phyloP scores from a whole-genome alignment of 2,888 invertebrate species.

The Drosophila atripex region DNA sequence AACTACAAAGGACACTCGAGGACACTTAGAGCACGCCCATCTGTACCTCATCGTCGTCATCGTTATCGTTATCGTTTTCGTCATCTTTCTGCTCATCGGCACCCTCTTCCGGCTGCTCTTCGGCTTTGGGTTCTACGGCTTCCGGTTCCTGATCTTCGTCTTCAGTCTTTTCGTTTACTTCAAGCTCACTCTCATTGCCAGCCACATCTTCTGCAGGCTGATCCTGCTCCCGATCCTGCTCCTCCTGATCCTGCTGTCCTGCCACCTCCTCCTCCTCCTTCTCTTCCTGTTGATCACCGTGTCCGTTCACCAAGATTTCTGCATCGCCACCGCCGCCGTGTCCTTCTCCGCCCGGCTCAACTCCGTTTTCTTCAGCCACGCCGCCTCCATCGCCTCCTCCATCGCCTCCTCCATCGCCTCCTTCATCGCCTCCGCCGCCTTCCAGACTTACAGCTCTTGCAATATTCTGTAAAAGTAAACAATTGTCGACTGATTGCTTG shows the following conservation, averaged over 20 bases:
- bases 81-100: slow-evolving; percentile 46
- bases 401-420: slow-evolving; percentile 21
- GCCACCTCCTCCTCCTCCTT: slow-evolving; percentile 2
- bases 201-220: slow-evolving; percentile 31
- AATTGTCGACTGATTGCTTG: slow-evolving; percentile 84
- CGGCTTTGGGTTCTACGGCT: slow-evolving; percentile 12
- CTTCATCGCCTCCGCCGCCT: slow-evolving; percentile 35
- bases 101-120: slow-evolving; percentile 20
- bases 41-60: slow-evolving; percentile 84
- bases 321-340: slow-evolving; percentile 2
- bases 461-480: slow-evolving; percentile 84
- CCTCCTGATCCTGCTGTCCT: slow-evolving; percentile 3
- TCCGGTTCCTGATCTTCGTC: slow-evolving; percentile 21
- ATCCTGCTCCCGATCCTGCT: slow-evolving; percentile 8
- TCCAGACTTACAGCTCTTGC: slow-evolving; percentile 79
- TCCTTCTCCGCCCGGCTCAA: slow-evolving; percentile 17
- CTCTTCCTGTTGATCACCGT: neutral
- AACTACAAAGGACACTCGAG: slow-evolving; percentile 44
- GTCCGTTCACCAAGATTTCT: slow-evolving; percentile 16
- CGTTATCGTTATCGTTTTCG: slow-evolving; percentile 45
- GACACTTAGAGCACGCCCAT: slow-evolving; percentile 82
- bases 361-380: slow-evolving; percentile 18
- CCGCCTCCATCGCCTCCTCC: slow-evolving; percentile 21
- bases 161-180: slow-evolving; percentile 66
- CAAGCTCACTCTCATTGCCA: slow-evolving; percentile 52